Percentiles rank a stretch among this genome's conserved stretches.
Evolutionary conservation across 1,140 invertebrate species (phyloP).

Genomic region (Mizuhopecten yessoensis): DNA sequence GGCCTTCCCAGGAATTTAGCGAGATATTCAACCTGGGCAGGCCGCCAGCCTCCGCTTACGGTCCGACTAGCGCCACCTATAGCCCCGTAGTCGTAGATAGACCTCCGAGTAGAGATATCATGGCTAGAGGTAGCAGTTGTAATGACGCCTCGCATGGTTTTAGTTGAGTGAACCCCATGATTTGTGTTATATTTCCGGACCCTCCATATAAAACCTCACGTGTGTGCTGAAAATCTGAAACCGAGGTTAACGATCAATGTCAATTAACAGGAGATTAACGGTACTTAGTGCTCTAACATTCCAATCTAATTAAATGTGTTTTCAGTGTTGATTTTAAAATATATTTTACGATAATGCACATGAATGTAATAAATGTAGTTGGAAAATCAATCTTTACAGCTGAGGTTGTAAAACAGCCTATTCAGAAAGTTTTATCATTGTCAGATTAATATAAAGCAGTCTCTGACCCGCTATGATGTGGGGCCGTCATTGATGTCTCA

Average conservation of each 20-base stretch:
- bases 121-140: constrained; percentile 68
- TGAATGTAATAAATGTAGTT: no score
- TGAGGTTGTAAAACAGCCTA: no score
- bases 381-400: no score
- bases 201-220: background rate
- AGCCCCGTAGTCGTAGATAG: constrained; percentile 65
- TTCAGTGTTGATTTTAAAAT: no score
- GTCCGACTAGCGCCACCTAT: constrained; percentile 49
- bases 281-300: background rate
- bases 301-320: background rate
- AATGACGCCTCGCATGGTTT: constrained; percentile 16
- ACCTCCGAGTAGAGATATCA: constrained; percentile 63
- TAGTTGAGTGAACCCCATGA: background rate
- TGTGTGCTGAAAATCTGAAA: background rate
- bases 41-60: constrained; percentile 50
- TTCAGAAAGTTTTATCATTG: no score
- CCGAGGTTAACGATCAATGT: background rate
- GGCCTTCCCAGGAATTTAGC: constrained; percentile 66
- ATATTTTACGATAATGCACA: no score
- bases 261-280: background rate
- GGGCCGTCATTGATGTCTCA: no score
- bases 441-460: no score
- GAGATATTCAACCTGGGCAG: constrained; percentile 63
- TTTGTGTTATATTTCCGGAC: background rate
- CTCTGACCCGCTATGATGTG: no score